Base-by-base conservation (phyloP, 1,140 invertebrate genomes). In the Neotoxoptera formosana region DNA sequence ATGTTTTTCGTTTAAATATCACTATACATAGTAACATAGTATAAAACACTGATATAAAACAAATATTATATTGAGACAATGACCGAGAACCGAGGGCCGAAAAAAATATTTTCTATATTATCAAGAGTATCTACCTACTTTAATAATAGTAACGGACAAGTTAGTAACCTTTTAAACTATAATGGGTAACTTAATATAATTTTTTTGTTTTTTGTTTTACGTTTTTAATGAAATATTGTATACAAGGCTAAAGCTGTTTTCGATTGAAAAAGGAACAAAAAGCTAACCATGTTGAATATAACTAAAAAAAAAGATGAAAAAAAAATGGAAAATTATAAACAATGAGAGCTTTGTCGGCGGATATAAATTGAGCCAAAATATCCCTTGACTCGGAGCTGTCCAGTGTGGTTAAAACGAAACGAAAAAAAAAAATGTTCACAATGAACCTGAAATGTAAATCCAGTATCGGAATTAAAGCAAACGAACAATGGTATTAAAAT, bases 281-380 rank as follows among this genome's bases (percentile, higher is more conserved):
- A 91, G 60, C 41, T 91, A 76, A 81, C 90, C 41, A n/a, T 67
- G 89, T 56, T 60, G 90, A 67, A 91, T 36, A 91, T 36, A 91
- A 91, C 60, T 67, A 91, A 89, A 89, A 91, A 67, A 89, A 76
- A 67, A 34, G 36, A 45, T 34, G 20, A n/a, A 81, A 91, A 41
- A 67, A 91, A 76, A 91, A 91, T 51, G 76, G 45, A 34, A 81
- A 92, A 92, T 76, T 48, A 92, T 83, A 51, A 92, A 92, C 91
- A 92, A 92, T 92, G 91, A 81, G n/a, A 34, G 91, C 76, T 83
- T 81, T 81, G 51, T 76, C n/a, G 76, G 48, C 47, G 60, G 60
- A 92, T 92, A 92, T 92, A 92, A 84, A 92, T 92, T 92, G 91
- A 81, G 47, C 91, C n/a, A 48, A 92, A 92, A 92, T 81, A 91